Conservation (phyloP, 2,113 vertebrate species). For the Nesoenas mayeri region DNA sequence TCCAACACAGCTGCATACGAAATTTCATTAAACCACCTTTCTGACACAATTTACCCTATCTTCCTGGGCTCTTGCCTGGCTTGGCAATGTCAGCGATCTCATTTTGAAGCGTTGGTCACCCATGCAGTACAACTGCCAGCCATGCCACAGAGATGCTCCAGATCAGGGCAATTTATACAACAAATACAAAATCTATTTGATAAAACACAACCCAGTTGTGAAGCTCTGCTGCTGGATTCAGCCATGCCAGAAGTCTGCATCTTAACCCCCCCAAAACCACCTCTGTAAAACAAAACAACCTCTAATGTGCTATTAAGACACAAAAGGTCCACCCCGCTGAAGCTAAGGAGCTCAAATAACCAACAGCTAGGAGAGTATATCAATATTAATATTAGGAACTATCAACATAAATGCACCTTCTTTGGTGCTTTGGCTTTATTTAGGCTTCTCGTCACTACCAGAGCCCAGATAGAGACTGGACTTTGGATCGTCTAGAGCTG, state of each 20-base stretch:
- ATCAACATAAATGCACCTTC: background rate
- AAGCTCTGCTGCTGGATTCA: background rate
- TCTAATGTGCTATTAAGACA: background rate
- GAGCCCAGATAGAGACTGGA: background rate
- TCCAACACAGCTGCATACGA: background rate
- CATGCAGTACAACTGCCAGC: background rate
- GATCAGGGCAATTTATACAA: background rate
- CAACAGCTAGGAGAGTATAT: background rate
- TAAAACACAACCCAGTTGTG: background rate
- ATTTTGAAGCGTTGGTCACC: background rate
- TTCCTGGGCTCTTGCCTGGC: background rate
- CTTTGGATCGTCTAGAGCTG: background rate
- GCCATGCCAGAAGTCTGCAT: background rate
- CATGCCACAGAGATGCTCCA: background rate
- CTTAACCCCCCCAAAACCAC: no score
- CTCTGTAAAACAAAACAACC: no score
- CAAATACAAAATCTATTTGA: background rate
- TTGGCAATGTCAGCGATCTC: background rate
- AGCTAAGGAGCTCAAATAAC: background rate
- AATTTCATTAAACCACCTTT: background rate
- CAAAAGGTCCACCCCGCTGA: background rate
- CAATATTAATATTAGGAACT: background rate
- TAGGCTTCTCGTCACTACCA: background rate
- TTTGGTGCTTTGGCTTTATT: background rate
- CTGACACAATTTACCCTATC: background rate